Evolutionary conservation across 2,888 invertebrate species (phyloP), one percentile per base, ranked within the genome.

Genomic region (Dermolepida albohirtum): DNA sequence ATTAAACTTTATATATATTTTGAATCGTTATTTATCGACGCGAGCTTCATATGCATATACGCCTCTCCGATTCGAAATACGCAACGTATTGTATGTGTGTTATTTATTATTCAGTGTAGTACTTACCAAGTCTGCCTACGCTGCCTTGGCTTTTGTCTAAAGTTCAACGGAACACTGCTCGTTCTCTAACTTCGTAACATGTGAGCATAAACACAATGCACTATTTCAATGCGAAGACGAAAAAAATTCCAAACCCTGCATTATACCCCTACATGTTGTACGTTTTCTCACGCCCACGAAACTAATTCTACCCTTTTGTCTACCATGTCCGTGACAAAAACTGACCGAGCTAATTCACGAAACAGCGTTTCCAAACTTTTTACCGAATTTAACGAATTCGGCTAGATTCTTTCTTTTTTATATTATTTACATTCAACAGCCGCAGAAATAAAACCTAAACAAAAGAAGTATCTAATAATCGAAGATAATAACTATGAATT

Each of bases 151-250:
- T 43, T 55, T 65, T 54, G 51, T 65, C 29, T 27, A 34, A 54
- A 59, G 57, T 27, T 40, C 41, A 43, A 16, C 22, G 57, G 40
- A 44, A 50, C 41, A 22, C 34, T 10, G 34, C 39, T 29, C 34
- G 34, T 10, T 34, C 34, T 34, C 41, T 59, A 41, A 27, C 44
- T 66, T 59, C 41, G 51, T 57, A 51, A 57, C 67, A 59, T 67
- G 43, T 52, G 43, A 59, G 62, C 67, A 67, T 67, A 59, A 62
- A 67, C 67, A 67, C 67, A 67, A 67, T 67, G 62, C 62, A 62
- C 34, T 62, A 67, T 62, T 62, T 52, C 67, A 50, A 47, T 41
- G 55, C 12, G 27, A 52, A 52, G 47, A 40, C 29, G 17, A 43
- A 27, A 67, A 62, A 62, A 40, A 66, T 14, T 50, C 40, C 5